These are phyloP conservation scores for Slavum lentiscoides DNA, from an alignment of 2,888 invertebrate species.

Conservation along the genomic window DNA sequence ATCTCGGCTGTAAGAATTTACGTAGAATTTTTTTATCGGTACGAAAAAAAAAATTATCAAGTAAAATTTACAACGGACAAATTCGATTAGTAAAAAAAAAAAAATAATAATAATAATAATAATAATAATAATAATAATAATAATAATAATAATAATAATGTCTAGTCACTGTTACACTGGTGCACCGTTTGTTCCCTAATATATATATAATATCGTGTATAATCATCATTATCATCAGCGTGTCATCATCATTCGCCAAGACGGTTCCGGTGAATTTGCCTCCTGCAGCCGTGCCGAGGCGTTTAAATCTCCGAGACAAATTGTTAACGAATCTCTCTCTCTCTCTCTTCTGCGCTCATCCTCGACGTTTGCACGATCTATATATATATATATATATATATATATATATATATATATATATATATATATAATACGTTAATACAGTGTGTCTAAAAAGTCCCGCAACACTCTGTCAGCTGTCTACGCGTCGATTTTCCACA, in stretches of 20 bases:
- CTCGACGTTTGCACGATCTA: background rate
- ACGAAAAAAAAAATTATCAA: no score
- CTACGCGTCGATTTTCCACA: background rate
- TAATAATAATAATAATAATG: no score
- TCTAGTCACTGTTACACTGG: background rate
- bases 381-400: background rate
- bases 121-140: no score
- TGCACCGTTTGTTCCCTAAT: background rate
- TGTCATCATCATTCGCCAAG: constrained; percentile 7
- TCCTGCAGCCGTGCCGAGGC: background rate
- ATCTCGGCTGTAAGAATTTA: no score
- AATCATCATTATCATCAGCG: constrained; percentile 6
- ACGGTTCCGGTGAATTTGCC: constrained; percentile 35
- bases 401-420: background rate
- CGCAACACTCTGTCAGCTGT: no score
- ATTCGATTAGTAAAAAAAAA: no score
- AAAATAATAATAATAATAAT: no score
- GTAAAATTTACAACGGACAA: no score
- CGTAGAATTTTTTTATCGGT: no score
- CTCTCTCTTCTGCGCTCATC: background rate
- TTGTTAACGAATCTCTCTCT: constrained; percentile 23
- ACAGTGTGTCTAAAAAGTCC: no score
- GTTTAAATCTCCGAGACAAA: constrained; percentile 15
- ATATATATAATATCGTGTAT: background rate
- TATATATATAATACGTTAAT: no score